Conservation (phyloP, 53 echinoderm and acorn worm species). For the Henricia sp. region DNA sequence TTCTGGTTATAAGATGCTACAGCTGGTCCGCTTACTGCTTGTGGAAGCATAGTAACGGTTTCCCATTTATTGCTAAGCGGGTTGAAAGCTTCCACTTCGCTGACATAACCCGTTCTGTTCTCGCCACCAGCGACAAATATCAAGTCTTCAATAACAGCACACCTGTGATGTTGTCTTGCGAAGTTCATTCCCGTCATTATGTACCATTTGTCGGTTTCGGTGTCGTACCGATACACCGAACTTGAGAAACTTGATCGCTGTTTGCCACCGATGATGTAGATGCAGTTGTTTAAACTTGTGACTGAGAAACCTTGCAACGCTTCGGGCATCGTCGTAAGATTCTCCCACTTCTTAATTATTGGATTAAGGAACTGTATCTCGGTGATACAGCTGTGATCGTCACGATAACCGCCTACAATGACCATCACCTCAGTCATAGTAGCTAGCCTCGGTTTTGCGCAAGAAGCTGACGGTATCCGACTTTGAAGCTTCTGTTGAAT, state of each 20-base stretch:
- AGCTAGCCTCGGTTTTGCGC: conserved; percentile 68
- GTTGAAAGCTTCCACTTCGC: conserved; percentile 73
- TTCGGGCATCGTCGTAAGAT: conserved; percentile 67
- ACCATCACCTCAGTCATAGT: conserved; percentile 84
- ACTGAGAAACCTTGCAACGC: conserved; percentile 73
- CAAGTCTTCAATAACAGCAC: conserved; percentile 55
- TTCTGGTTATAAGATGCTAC: conserved; percentile 72
- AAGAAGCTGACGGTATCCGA: conserved; percentile 7
- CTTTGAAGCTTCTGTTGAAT: conserved; percentile 61
- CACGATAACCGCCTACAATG: conserved; percentile 76
- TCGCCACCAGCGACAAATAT: conserved; percentile 81
- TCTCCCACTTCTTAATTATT: conserved; percentile 60
- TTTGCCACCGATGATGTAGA: conserved; percentile 84
- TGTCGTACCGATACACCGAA: conserved; percentile 65
- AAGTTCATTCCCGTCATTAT: conserved; percentile 56
- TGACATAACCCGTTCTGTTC: conserved; percentile 55
- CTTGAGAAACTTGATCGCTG: conserved; percentile 59
- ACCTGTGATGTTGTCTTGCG: conserved; percentile 72
- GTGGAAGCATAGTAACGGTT: conserved; percentile 64
- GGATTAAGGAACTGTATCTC: conserved; percentile 77
- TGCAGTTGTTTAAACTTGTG: conserved; percentile 66
- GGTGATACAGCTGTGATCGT: conserved; percentile 65
- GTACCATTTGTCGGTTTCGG: conserved; percentile 57
- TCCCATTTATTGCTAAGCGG: conserved; percentile 61
- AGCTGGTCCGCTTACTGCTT: conserved; percentile 72